These are phyloP conservation scores for Pediacus dermestoides DNA, from an alignment of 2,888 invertebrate genomes.

Conservation along the genomic window DNA sequence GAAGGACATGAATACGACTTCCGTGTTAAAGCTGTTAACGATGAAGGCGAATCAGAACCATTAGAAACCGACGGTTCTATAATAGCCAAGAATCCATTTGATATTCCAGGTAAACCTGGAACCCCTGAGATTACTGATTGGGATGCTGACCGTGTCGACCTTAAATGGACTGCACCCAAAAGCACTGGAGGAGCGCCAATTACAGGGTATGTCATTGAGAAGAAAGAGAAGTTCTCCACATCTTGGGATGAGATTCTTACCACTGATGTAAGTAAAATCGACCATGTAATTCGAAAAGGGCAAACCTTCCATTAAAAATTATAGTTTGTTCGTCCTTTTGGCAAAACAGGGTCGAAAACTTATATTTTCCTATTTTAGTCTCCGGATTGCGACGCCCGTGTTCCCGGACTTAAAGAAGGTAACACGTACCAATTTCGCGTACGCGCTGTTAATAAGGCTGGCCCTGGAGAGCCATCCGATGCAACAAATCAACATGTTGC, in stretches of 20 bases:
- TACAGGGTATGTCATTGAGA: constrained; percentile 84
- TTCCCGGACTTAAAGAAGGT: constrained; percentile 83
- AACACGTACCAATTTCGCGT: constrained; percentile 95
- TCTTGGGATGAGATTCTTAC: constrained; percentile 78
- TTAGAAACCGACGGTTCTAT: constrained; percentile 85
- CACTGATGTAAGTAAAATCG: constrained; percentile 58
- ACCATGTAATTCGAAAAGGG: neutral
- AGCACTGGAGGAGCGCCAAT: constrained; percentile 76
- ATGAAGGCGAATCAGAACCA: constrained; percentile 94
- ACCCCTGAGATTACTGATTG: constrained; percentile 84
- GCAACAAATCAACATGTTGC: constrained; percentile 82
- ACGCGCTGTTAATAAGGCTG: constrained; percentile 90
- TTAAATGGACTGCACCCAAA: constrained; percentile 79
- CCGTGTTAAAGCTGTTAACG: constrained; percentile 88
- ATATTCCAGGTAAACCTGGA: constrained; percentile 82
- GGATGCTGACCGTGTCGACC: constrained; percentile 83
- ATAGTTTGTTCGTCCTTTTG: too few species aligned
- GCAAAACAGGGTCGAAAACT: too few species aligned
- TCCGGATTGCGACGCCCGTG: constrained; percentile 75
- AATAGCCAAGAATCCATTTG: constrained; percentile 94
- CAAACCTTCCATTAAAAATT: constrained; percentile 2
- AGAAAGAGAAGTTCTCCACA: constrained; percentile 75
- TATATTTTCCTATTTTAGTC: constrained; percentile 56
- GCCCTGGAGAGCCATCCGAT: constrained; percentile 87
- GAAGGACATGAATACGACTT: constrained; percentile 94